Base-by-base conservation (phyloP, 2,888 invertebrate genomes). In the Dasysyrphus albostriatus region DNA sequence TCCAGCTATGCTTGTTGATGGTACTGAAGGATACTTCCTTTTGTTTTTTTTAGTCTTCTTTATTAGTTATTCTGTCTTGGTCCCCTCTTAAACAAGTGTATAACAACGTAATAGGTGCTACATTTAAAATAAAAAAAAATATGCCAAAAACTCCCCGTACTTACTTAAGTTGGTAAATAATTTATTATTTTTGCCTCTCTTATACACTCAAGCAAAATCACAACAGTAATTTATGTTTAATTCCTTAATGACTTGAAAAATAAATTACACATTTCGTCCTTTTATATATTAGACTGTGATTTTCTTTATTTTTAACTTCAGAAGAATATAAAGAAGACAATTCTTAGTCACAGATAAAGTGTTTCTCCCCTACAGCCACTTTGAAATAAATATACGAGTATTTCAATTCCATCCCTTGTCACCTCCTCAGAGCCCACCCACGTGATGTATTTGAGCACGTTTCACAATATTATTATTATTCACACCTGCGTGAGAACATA, bases 401-500 rank as follows among this genome's bases (percentile, higher is more conserved):
- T 24, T 63, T 9, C 3, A 32, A 16, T 44, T 16, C 29, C 16
- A 47, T n/a, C 0, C 29, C 24, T 58, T n/a, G 24, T 16, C 34
- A 0, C 6, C 1, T 24, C 6, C 1, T 24, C 37, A 59, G 9
- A 24, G 24, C 24, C 59, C 59, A 9, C 2, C 47, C 16, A 16
- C 24, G 24, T 3, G 12, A 29, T 16, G 42, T 47, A 32, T 65
- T 44, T 29, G n/a, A 75, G 58, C 85, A 82, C 85, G 85, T 87
- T 47, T 37, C 29, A 59, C 29, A 59, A 81, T 12, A 39, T 87
- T 82, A 70, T 87, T 87, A 87, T 87, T 82, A 74, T 87, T 87
- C 82, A 82, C 78, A 87, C 82, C 82, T 78, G 82, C 47, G 74
- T 78, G 58, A 65, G 63, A 75, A 78, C 51, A 78, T 70, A 82